These are phyloP conservation scores for Himalopsyche anomala DNA, from an alignment of 2,888 invertebrate genomes.

Conservation along the genomic window DNA sequence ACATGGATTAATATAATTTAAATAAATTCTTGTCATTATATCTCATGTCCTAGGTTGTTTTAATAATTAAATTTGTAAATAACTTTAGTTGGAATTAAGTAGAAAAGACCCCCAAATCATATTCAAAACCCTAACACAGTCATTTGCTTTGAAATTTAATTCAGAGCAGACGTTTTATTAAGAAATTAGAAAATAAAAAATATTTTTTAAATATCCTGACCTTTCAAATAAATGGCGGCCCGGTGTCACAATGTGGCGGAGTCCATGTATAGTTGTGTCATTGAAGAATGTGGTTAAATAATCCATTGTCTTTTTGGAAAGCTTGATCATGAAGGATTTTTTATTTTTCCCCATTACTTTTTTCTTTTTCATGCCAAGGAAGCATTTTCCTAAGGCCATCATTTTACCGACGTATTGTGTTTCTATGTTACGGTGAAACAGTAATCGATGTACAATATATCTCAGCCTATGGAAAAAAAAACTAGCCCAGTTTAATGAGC, in stretches of 20 bases:
- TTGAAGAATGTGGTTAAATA: conserved; percentile 70
- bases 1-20: no score
- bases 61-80: no score
- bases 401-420: not conserved
- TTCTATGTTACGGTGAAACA: no score
- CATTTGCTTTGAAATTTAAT: no score
- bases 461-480: no score
- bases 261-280: conserved; percentile 74
- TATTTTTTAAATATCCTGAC: conserved; percentile 68
- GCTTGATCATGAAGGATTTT: not conserved
- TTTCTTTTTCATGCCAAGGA: not conserved
- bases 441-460: no score
- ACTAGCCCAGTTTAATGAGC: no score
- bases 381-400: not conserved
- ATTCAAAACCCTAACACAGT: not conserved
- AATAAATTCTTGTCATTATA: no score
- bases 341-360: not conserved
- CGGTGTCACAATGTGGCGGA: conserved; percentile 72
- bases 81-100: no score
- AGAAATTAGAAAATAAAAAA: no score
- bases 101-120: not conserved
- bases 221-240: conserved; percentile 74
- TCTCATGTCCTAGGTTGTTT: no score
- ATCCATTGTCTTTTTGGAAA: not conserved
- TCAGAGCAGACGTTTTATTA: no score